A percentile compares a stretch with the other conserved stretches of the same genome.
phyloP scores from a whole-genome alignment of 2,888 invertebrate genomes.

The Drosophila dives region DNA sequence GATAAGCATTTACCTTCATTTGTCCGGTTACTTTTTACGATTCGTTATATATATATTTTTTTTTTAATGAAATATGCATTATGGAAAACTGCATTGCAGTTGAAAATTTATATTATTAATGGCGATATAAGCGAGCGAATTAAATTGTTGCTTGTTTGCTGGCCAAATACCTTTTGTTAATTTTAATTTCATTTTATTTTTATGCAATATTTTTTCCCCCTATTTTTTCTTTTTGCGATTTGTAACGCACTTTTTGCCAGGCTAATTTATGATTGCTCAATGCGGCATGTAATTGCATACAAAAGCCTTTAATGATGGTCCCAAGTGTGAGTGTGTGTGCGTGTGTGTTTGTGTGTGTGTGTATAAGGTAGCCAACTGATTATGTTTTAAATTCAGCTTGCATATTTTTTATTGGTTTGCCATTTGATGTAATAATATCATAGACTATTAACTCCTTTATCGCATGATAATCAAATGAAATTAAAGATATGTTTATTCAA shows the following conservation, averaged over 20 bases:
- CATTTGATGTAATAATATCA: conserved; percentile 26
- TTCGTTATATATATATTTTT: neutral
- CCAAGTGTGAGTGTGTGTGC: conserved; percentile 4
- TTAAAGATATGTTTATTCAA: conserved; percentile 17
- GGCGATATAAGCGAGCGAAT: conserved; percentile 39
- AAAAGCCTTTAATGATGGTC: conserved; percentile 73
- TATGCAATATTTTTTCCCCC: neutral
- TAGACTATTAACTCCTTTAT: conserved; percentile 58
- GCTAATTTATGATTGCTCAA: conserved; percentile 80
- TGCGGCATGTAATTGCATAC: conserved; percentile 79
- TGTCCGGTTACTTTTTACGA: neutral
- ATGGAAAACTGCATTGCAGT: conserved; percentile 49
- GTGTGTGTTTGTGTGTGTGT: conserved; percentile 24
- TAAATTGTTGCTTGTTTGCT: conserved; percentile 57
- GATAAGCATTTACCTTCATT: conserved; percentile 10
- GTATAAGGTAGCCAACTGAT: conserved; percentile 40
- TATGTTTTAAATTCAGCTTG: conserved; percentile 39
- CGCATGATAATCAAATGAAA: conserved; percentile 44
- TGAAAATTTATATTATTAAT: conserved; percentile 66
- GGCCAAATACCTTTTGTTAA: conserved; percentile 71
- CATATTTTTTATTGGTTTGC: conserved; percentile 1
- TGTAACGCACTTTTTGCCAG: conserved; percentile 48
- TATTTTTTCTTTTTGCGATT: neutral
- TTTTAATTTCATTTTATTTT: conserved; percentile 72
- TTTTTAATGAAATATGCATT: conserved; percentile 37